Evolutionary conservation across 2,797 vertebrate species (phyloP).

Genomic region (Mus minutoides): DNA sequence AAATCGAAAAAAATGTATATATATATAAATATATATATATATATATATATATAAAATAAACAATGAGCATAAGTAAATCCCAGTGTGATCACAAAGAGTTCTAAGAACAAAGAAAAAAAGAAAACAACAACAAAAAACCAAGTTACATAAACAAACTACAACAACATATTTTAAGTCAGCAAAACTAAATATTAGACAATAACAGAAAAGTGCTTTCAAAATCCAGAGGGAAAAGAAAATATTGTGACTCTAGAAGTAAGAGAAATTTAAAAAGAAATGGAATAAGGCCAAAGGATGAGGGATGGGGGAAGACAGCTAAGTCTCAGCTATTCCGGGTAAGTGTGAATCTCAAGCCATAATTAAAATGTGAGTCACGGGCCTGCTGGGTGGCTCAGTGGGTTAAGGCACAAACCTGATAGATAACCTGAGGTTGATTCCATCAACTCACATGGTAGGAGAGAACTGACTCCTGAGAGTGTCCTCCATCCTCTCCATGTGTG

Average conservation of each 20-base stretch:
- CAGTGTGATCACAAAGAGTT: slow-evolving; percentile 18
- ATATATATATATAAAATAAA: background rate
- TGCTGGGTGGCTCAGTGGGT: background rate
- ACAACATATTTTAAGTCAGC: background rate
- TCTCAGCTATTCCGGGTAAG: slow-evolving; percentile 32
- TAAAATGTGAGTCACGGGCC: slow-evolving; percentile 4
- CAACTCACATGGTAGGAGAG: background rate
- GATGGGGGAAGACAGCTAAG: background rate
- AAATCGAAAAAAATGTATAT: too few species aligned
- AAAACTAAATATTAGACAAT: background rate
- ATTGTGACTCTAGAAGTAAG: background rate
- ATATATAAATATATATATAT: too few species aligned
- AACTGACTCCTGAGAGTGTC: background rate
- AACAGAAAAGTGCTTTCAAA: slow-evolving; percentile 19
- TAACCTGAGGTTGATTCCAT: background rate
- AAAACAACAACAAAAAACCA: background rate
- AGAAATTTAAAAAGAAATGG: slow-evolving; percentile 29
- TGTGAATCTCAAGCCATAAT: background rate
- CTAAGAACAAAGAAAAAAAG: slow-evolving; percentile 42
- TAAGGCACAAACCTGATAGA: background rate
- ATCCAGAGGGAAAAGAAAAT: background rate
- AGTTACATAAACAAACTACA: background rate
- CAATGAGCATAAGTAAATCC: slow-evolving; percentile 18
- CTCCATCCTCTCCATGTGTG: background rate
- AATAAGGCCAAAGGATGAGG: background rate